phyloP scores from a whole-genome alignment of 2,797 vertebrate genomes.

The Amniataba percoides region DNA sequence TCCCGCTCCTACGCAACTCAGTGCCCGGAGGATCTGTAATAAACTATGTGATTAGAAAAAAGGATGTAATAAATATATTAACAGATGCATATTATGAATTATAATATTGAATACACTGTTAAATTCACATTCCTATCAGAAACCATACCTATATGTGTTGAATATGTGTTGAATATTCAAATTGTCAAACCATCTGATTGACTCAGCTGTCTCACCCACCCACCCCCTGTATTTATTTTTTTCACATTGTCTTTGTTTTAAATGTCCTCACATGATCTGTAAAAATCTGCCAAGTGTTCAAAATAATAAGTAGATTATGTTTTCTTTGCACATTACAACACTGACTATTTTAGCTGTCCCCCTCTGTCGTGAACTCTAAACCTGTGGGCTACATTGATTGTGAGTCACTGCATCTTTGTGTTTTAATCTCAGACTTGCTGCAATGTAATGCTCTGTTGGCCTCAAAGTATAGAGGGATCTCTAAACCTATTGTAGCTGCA shows the following conservation, averaged over 20 bases:
- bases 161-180: constrained; percentile 70
- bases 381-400: constrained; percentile 20
- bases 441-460: constrained; percentile 17
- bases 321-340: constrained; percentile 37
- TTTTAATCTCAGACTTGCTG: constrained; percentile 38
- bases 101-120: constrained; percentile 72
- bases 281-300: constrained; percentile 37
- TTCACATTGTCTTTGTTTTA: constrained; percentile 59
- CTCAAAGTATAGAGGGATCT: constrained; percentile 18
- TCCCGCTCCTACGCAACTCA: constrained; percentile 57
- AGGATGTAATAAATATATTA: constrained; percentile 80
- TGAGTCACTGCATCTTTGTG: constrained; percentile 34
- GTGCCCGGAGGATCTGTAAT: constrained; percentile 72
- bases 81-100: constrained; percentile 79
- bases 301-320: constrained; percentile 12
- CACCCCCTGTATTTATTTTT: constrained; percentile 73
- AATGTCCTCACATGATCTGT: constrained; percentile 47
- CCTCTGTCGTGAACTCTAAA: constrained; percentile 37
- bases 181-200: constrained; percentile 45
- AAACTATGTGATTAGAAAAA: constrained; percentile 79
- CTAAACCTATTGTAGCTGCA: constrained; percentile 31
- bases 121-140: constrained; percentile 71
- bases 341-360: constrained; percentile 17
- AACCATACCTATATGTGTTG: constrained; percentile 59
- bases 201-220: constrained; percentile 47